phyloP scores from a whole-genome alignment of 2,113 vertebrate species.

The Noctilio leporinus region DNA sequence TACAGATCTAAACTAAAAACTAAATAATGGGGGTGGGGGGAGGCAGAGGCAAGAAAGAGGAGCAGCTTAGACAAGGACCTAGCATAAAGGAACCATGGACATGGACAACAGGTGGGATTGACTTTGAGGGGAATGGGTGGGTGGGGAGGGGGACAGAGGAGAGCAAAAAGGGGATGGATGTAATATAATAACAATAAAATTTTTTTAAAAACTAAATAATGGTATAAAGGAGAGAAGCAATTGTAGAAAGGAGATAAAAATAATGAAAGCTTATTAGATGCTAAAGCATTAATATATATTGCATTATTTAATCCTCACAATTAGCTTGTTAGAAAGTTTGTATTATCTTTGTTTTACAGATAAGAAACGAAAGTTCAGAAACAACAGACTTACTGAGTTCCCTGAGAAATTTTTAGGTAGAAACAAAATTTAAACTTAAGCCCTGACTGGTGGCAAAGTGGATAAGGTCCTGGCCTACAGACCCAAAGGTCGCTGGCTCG shows the following conservation, averaged over 20 bases:
- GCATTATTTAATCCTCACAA: background rate
- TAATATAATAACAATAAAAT: no score
- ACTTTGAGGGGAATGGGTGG: no score
- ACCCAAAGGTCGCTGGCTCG: no score
- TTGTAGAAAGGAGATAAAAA: background rate
- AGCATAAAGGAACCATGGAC: no score
- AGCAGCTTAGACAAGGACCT: no score
- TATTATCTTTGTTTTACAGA: background rate
- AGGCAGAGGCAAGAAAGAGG: no score
- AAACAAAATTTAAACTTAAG: background rate
- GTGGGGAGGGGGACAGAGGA: no score
- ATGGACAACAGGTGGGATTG: no score
- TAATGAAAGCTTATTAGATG: background rate
- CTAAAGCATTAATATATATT: background rate
- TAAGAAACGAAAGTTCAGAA: constrained; percentile 5
- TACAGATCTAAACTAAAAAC: constrained; percentile 22
- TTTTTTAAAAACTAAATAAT: no score
- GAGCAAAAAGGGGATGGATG: no score
- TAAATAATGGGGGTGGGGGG: background rate
- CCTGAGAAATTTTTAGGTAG: background rate
- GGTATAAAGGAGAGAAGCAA: background rate
- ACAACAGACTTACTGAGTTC: background rate
- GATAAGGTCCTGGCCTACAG: no score
- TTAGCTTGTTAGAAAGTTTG: background rate
- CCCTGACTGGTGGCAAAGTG: no score